Evolutionary conservation across 1,140 invertebrate species (phyloP), one percentile per base, ranked within the genome.

Genomic region (Heterodera carotae): DNA sequence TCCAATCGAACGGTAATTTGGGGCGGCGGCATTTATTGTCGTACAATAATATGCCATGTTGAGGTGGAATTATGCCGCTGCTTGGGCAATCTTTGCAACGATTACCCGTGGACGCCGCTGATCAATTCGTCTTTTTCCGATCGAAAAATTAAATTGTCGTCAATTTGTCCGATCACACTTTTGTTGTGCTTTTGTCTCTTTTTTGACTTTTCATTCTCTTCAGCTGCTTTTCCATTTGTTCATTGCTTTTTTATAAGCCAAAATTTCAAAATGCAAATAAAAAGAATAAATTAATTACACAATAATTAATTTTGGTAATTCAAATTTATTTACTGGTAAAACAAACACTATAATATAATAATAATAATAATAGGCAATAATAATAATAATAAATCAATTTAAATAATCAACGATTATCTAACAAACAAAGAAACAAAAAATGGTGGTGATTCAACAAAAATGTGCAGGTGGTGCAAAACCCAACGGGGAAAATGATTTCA

Each of bases 11-110:
- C 76, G 8, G 68, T 53, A n/a, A n/a, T n/a, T n/a, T n/a, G n/a
- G n/a, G n/a, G n/a, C n/a, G n/a, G n/a, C n/a, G n/a, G n/a, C n/a
- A n/a, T n/a, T n/a, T n/a, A n/a, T n/a, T n/a, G n/a, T n/a, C n/a
- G n/a, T n/a, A n/a, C n/a, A n/a, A n/a, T n/a, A n/a, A n/a, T n/a
- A n/a, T n/a, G n/a, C 39, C 12, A 6, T 43, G 12, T 18, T 15
- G 12, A 53, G 48, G 18, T 84, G 25, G 84, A 84, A 43, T 60
- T 84, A 27, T 84, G 82, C 62, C 31, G 76, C 48, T 84, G 82
- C 59, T n/a, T 85, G 43, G 84, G 84, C 39, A 87, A 86, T 33
- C 69, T 85, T 22, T 85, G 82, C 70, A 66, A 66, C 27, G 62
- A 66, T 22, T 66, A 66, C 27, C 62, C 62, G 25, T 66, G 62